Evolutionary conservation across 2,888 invertebrate species (phyloP).

Genomic region (Hypsopygia costalis): DNA sequence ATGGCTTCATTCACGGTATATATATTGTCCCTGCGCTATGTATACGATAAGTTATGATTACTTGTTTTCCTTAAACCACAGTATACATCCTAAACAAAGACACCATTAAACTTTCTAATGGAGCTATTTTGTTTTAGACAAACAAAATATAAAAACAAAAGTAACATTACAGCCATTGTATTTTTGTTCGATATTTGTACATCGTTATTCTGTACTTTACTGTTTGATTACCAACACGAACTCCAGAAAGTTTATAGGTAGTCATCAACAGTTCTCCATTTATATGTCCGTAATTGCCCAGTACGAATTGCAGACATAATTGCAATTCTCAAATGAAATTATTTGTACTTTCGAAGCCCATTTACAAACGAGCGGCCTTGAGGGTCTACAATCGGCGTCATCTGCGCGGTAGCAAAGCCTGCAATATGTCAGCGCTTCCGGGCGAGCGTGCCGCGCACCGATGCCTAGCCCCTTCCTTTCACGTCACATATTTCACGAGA

Average conservation of each 20-base stretch:
- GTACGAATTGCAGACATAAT: too few relatives aligned
- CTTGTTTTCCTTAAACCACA: not conserved
- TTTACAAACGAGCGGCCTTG: not conserved
- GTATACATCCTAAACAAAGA: too few relatives aligned
- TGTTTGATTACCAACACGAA: too few relatives aligned
- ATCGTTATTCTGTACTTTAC: too few relatives aligned
- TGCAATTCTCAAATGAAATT: too few relatives aligned
- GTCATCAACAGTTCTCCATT: too few relatives aligned
- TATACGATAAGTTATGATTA: not conserved
- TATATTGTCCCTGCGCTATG: not conserved
- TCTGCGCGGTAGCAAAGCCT: conserved; percentile 34
- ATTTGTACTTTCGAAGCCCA: not conserved
- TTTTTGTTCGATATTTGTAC: too few relatives aligned
- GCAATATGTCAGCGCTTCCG: conserved; percentile 57
- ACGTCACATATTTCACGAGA: conserved; percentile 35
- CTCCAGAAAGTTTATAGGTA: too few relatives aligned
- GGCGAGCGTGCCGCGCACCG: conserved; percentile 23
- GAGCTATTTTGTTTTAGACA: not conserved
- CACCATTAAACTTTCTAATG: not conserved
- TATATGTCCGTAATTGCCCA: too few relatives aligned
- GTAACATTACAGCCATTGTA: too few relatives aligned
- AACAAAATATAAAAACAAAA: too few relatives aligned
- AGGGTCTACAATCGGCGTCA: conserved; percentile 33
- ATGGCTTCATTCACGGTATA: conserved; percentile 25
- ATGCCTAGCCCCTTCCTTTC: conserved; percentile 27